These are phyloP conservation scores for Ruditapes philippinarum DNA, from an alignment of 1,140 invertebrate genomes.

Conservation along the genomic window DNA sequence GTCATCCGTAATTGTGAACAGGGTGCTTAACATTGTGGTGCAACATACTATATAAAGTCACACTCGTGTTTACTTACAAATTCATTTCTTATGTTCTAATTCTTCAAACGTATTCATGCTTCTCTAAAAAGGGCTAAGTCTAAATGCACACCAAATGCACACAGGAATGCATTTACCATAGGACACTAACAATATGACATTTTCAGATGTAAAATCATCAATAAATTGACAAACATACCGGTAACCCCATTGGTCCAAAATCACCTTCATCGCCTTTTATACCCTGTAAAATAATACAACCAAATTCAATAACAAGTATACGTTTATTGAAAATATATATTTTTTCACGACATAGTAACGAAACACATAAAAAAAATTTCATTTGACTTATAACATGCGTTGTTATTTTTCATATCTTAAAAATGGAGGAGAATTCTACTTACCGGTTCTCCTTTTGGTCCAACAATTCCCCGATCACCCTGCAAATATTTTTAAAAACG, in stretches of 20 bases:
- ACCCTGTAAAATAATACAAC: slow-evolving; percentile 89
- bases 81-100: background rate
- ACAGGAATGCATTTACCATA: background rate
- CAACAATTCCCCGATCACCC: slow-evolving; percentile 94
- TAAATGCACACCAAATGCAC: slow-evolving; percentile 34
- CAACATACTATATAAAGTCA: background rate
- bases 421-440: too few relatives aligned
- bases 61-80: background rate
- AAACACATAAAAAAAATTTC: too few relatives aligned
- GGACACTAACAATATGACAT: background rate
- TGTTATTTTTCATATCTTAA: too few relatives aligned
- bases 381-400: too few relatives aligned
- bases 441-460: slow-evolving; percentile 95
- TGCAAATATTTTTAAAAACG: slow-evolving; percentile 62
- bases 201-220: background rate
- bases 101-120: background rate
- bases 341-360: too few relatives aligned
- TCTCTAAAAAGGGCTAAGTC: background rate
- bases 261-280: slow-evolving; percentile 96
- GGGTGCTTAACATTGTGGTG: background rate
- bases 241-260: slow-evolving; percentile 97
- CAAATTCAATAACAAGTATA: too few relatives aligned
- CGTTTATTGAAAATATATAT: too few relatives aligned
- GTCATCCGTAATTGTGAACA: too few relatives aligned
- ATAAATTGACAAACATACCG: slow-evolving; percentile 90